phyloP scores from a whole-genome alignment of 2,797 vertebrate species.

The Rhynchotus rufescens region DNA sequence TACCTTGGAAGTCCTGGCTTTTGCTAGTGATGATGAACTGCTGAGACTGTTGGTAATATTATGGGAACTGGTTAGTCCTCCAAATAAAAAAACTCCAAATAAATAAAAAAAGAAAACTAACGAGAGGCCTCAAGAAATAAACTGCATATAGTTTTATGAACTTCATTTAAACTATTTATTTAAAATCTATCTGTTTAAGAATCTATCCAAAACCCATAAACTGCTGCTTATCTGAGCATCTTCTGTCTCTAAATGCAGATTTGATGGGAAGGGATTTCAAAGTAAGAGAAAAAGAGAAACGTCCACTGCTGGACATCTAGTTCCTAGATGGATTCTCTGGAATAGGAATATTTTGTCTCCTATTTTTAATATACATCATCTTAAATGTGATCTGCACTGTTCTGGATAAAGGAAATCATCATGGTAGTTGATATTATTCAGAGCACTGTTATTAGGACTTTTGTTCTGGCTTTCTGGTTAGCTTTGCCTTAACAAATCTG shows the following conservation, averaged over 20 bases:
- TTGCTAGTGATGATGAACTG: not conserved
- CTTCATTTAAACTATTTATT: not conserved
- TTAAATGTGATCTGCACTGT: not conserved
- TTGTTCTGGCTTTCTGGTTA: not conserved
- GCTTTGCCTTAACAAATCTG: too few relatives aligned
- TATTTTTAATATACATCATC: not conserved
- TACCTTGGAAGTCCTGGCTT: not conserved
- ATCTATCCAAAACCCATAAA: not conserved
- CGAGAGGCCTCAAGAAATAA: not conserved
- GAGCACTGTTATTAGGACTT: rapidly evolving
- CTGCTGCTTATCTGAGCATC: not conserved
- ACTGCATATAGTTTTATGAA: not conserved
- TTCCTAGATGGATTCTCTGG: not conserved
- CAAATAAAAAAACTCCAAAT: not conserved
- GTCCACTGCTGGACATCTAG: not conserved
- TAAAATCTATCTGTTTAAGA: not conserved
- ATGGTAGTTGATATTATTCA: not conserved
- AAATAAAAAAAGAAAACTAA: not conserved
- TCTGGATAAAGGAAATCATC: not conserved
- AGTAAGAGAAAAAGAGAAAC: not conserved
- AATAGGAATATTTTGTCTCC: not conserved
- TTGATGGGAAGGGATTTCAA: not conserved
- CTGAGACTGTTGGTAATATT: not conserved
- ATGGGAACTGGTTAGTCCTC: not conserved
- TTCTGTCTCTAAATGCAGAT: not conserved